A percentile compares a stretch with the other conserved stretches of the same genome.
phyloP scores from a whole-genome alignment of 2,113 vertebrate species.

The Nycticebus coucang region DNA sequence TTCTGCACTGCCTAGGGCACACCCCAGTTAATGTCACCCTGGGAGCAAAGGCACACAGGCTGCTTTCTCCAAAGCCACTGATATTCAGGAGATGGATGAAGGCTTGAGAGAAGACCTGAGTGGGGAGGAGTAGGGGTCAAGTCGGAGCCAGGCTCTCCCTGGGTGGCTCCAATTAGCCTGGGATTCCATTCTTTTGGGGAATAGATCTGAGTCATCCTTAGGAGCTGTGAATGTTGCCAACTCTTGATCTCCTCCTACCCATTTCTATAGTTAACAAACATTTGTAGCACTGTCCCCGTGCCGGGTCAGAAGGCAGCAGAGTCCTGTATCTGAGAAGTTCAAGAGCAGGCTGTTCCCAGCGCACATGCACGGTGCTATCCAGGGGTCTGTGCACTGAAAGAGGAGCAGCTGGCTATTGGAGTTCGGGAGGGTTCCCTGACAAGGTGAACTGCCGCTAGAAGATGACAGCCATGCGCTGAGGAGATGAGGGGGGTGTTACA shows the following conservation, averaged over 20 bases:
- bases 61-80: neutral
- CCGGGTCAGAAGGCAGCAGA: neutral
- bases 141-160: neutral
- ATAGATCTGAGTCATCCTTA: neutral
- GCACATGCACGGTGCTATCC: neutral
- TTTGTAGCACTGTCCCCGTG: neutral
- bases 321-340: neutral
- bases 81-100: neutral
- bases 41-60: neutral
- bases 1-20: neutral
- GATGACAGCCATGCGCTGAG: neutral
- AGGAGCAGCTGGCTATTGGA: no score
- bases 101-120: neutral
- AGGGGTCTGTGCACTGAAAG: neutral
- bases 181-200: neutral
- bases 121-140: neutral
- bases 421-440: neutral
- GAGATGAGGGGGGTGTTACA: neutral
- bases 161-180: neutral
- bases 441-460: neutral
- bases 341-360: neutral
- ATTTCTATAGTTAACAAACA: neutral
- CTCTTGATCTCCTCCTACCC: neutral
- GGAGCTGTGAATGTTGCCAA: neutral
- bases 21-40: neutral